A percentile compares a stretch with the other conserved stretches of the same genome.
Evolutionary conservation across 1,140 invertebrate species (phyloP).

Genomic region (Chymomyza costata): DNA sequence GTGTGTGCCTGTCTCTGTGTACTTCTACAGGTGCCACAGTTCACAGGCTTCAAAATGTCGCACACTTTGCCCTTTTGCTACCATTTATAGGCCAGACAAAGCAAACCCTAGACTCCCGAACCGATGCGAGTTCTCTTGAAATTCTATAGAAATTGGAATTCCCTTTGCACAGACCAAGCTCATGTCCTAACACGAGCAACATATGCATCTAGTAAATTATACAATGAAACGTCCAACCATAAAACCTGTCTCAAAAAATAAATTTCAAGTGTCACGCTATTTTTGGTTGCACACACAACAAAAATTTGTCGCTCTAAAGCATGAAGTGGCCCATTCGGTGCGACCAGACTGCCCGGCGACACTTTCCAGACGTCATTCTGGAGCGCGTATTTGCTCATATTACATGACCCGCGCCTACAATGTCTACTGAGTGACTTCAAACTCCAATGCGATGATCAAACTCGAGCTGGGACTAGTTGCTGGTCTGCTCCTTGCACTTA

Average conservation of each 20-base stretch:
- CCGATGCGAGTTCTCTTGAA: constrained; percentile 61
- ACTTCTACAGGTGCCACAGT: constrained; percentile 51
- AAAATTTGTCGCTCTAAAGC: constrained; percentile 59
- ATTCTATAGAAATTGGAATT: constrained; percentile 56
- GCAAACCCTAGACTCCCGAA: no score
- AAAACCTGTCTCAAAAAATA: constrained; percentile 52
- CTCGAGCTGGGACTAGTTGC: constrained; percentile 24
- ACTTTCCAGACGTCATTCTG: constrained; percentile 44
- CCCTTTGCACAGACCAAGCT: not conserved
- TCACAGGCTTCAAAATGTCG: constrained; percentile 32
- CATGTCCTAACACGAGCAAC: constrained; percentile 22
- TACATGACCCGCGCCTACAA: constrained; percentile 29
- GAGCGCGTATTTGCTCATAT: constrained; percentile 61
- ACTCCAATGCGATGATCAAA: constrained; percentile 1
- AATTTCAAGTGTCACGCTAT: constrained; percentile 68
- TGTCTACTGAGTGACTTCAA: constrained; percentile 2
- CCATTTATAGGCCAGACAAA: no score
- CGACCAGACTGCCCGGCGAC: constrained; percentile 58
- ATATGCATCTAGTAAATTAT: constrained; percentile 67
- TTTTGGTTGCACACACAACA: constrained; percentile 41
- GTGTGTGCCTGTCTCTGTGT: constrained; percentile 26
- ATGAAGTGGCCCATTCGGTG: constrained; percentile 41
- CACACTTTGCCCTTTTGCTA: no score
- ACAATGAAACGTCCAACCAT: constrained; percentile 56
- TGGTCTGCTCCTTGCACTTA: constrained; percentile 62